phyloP scores from a whole-genome alignment of 2,888 invertebrate genomes.

The Syrphus vitripennis region DNA sequence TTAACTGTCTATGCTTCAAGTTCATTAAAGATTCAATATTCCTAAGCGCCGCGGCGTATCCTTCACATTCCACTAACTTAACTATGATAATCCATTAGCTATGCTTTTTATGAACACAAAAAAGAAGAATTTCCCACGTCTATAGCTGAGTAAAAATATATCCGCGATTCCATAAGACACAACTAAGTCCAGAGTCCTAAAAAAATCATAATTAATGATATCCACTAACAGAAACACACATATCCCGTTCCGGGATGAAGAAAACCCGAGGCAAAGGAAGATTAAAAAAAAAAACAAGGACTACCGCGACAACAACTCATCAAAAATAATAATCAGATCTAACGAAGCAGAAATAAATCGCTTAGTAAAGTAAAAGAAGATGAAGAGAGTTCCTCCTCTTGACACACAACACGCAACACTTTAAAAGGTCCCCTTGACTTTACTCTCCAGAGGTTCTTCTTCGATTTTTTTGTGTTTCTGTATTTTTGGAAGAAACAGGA shows the following conservation, averaged over 20 bases:
- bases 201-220: constrained; percentile 69
- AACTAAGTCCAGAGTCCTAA: background rate
- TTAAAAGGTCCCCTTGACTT: constrained; percentile 39
- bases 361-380: constrained; percentile 51
- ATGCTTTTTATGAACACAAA: background rate
- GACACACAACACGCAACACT: constrained; percentile 37
- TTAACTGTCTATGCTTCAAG: too few species aligned
- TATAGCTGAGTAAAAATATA: background rate
- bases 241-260: background rate
- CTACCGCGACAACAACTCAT: constrained; percentile 67
- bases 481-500: background rate
- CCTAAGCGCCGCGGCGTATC: background rate
- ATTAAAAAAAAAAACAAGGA: constrained; percentile 29
- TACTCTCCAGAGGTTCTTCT: background rate
- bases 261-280: background rate
- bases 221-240: constrained; percentile 55
- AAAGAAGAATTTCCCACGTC: constrained; percentile 43
- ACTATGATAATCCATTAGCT: background rate
- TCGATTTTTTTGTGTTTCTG: constrained; percentile 38
- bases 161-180: constrained; percentile 37
- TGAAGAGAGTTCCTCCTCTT: constrained; percentile 57
- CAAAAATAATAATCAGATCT: constrained; percentile 73
- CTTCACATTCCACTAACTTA: background rate
- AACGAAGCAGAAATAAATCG: constrained; percentile 75
- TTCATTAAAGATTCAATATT: background rate